Evolutionary conservation across 1,140 invertebrate species (phyloP).

Genomic region (Babylonia areolata): DNA sequence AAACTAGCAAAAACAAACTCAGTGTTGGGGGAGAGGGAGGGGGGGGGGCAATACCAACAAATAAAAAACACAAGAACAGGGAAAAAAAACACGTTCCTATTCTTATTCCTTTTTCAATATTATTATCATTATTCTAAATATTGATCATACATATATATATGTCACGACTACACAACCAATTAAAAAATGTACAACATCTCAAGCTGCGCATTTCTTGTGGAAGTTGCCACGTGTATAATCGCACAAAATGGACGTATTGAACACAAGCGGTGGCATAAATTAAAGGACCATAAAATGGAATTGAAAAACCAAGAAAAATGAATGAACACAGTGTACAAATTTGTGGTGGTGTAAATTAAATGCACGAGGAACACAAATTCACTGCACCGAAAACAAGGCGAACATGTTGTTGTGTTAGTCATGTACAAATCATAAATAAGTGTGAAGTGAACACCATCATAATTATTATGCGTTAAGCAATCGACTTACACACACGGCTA

Average conservation of each 20-base stretch:
- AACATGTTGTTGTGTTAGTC: not conserved
- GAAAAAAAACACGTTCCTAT: too few relatives aligned
- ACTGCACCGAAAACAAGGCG: not conserved
- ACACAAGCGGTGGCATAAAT: constrained; percentile 1
- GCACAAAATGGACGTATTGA: not conserved
- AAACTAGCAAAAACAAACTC: too few relatives aligned
- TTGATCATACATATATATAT: not conserved
- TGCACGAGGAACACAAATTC: not conserved
- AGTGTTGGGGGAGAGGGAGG: too few relatives aligned
- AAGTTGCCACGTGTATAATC: not conserved
- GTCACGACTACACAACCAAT: not conserved
- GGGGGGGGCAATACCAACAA: too few relatives aligned
- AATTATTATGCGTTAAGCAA: not conserved
- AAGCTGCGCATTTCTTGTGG: not conserved
- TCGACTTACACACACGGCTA: not conserved
- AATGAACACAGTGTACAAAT: not conserved
- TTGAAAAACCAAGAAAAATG: not conserved
- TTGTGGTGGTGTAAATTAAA: not conserved
- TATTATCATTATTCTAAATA: too few relatives aligned
- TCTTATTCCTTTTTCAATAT: too few relatives aligned
- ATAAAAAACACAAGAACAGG: too few relatives aligned
- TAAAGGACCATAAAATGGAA: not conserved
- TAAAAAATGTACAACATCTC: not conserved
- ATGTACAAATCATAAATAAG: not conserved
- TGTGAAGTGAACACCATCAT: not conserved